phyloP scores from a whole-genome alignment of 2,797 vertebrate species.

The Tiaroga cobitis region DNA sequence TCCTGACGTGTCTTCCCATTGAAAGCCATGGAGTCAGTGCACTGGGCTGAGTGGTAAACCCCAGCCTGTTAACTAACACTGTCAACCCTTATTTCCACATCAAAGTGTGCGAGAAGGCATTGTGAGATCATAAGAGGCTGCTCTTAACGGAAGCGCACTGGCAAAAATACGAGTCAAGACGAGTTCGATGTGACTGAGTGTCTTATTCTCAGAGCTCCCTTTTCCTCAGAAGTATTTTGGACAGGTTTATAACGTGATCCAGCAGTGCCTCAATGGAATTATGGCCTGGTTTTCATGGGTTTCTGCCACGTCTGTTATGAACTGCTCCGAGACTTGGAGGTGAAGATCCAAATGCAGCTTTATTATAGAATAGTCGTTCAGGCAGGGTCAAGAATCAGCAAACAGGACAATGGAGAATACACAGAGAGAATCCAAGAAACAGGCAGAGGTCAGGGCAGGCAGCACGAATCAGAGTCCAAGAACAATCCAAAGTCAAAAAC shows the following conservation, averaged over 20 bases:
- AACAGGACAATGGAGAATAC: too few relatives aligned
- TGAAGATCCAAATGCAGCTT: too few relatives aligned
- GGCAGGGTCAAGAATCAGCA: too few relatives aligned
- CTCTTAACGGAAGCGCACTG: slow-evolving; percentile 36
- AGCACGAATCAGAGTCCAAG: too few relatives aligned
- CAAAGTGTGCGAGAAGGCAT: slow-evolving; percentile 43
- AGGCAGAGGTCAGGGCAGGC: too few relatives aligned
- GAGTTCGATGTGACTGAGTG: slow-evolving; percentile 42
- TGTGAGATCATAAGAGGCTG: slow-evolving; percentile 40
- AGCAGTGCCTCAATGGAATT: slow-evolving; percentile 7
- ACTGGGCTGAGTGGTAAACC: slow-evolving; percentile 1
- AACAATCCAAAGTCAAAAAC: too few relatives aligned
- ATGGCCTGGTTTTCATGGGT: neutral
- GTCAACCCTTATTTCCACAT: slow-evolving; percentile 52
- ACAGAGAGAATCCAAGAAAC: too few relatives aligned
- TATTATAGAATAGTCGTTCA: too few relatives aligned
- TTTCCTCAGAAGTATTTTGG: slow-evolving; percentile 39
- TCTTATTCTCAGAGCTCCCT: slow-evolving; percentile 41
- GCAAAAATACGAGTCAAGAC: slow-evolving; percentile 38
- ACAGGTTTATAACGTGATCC: slow-evolving; percentile 23
- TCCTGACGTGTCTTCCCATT: neutral
- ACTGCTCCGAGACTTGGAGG: too few relatives aligned
- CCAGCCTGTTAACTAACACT: slow-evolving; percentile 30
- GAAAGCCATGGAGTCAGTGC: neutral
- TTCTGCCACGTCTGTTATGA: too few relatives aligned